Conservation (phyloP, 1,140 invertebrate genomes). For the Gonatopus flavifemur region DNA sequence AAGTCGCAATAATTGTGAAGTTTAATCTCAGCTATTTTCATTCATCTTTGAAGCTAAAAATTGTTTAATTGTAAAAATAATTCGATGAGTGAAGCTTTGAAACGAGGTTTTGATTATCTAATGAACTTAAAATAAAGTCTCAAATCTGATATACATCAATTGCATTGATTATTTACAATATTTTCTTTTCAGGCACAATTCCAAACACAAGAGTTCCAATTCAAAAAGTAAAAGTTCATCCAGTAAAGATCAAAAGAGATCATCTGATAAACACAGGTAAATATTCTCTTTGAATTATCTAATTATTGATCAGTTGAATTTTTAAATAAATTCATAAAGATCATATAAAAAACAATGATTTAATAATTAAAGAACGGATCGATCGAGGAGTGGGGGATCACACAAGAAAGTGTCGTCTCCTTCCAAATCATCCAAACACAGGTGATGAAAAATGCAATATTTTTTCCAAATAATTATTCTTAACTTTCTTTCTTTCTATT, state of each 20-base stretch:
- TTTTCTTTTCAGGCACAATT: constrained; percentile 33
- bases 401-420: constrained; percentile 63
- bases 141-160: background rate
- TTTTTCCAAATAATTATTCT: constrained; percentile 7
- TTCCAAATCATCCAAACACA: constrained; percentile 58
- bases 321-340: constrained; percentile 10
- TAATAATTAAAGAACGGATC: constrained; percentile 53
- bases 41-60: too few relatives aligned
- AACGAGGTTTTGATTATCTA: background rate
- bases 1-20: too few relatives aligned
- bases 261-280: constrained; percentile 52
- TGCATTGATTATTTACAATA: constrained; percentile 7
- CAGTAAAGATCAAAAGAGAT: constrained; percentile 45
- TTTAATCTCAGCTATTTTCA: too few relatives aligned
- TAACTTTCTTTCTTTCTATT: constrained; percentile 16
- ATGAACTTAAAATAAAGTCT: background rate
- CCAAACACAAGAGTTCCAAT: constrained; percentile 46
- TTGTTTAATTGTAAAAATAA: too few relatives aligned
- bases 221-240: constrained; percentile 48
- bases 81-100: too few relatives aligned
- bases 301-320: too few relatives aligned
- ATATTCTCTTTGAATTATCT: too few relatives aligned
- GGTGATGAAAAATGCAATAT: constrained; percentile 48
- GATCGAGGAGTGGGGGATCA: constrained; percentile 53
- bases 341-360: constrained; percentile 23